These are phyloP conservation scores for Gila robusta DNA, from an alignment of 2,797 vertebrate species.

Conservation along the genomic window DNA sequence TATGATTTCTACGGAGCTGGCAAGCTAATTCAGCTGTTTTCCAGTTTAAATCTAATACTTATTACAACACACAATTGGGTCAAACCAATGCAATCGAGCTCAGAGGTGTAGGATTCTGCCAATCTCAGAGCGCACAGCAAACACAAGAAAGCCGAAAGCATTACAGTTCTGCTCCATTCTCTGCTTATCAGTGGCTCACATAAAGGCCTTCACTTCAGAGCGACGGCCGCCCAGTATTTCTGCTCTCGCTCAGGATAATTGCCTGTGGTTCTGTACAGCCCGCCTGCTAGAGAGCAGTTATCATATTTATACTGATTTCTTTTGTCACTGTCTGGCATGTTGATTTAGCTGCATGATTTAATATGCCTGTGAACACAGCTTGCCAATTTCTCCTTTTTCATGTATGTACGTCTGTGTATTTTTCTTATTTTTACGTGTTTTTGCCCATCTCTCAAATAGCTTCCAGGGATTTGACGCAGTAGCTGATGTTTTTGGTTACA, in stretches of 20 bases:
- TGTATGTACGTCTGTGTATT: constrained; percentile 42
- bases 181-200: constrained; percentile 76
- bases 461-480: constrained; percentile 30
- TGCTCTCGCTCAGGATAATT: constrained; percentile 74
- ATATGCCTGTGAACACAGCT: constrained; percentile 56
- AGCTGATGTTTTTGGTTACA: neutral
- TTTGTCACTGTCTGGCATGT: constrained; percentile 66
- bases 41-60: constrained; percentile 24
- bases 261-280: constrained; percentile 64
- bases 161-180: constrained; percentile 55
- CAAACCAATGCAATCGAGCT: constrained; percentile 41
- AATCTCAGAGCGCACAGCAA: constrained; percentile 7
- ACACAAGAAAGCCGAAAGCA: constrained; percentile 36
- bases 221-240: constrained; percentile 62
- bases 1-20: neutral
- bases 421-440: constrained; percentile 12
- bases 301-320: constrained; percentile 67
- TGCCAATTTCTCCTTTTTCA: constrained; percentile 61
- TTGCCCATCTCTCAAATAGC: constrained; percentile 20
- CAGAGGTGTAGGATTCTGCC: constrained; percentile 21
- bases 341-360: constrained; percentile 65
- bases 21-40: neutral
- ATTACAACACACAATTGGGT: constrained; percentile 25
- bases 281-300: constrained; percentile 55
- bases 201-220: constrained; percentile 71